Conservation (phyloP, 1,140 invertebrate genomes). For the Halesus radiatus region DNA sequence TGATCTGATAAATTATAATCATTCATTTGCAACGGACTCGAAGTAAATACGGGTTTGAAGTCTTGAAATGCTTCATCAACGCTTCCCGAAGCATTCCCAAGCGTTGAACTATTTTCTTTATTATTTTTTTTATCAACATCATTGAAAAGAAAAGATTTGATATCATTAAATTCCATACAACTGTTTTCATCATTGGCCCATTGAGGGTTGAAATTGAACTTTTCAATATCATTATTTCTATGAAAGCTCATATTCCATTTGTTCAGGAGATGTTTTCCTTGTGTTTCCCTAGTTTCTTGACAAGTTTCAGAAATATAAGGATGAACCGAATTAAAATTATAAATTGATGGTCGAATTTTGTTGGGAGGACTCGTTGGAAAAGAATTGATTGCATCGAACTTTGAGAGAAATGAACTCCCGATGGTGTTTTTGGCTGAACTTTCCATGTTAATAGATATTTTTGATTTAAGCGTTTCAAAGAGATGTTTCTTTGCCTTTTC, state of each 20-base stretch:
- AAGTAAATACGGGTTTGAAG: conserved; percentile 11
- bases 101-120: not conserved
- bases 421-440: not conserved
- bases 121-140: not conserved
- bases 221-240: not conserved
- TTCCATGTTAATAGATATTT: not conserved
- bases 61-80: not conserved
- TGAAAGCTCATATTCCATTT: not conserved
- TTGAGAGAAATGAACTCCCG: not conserved
- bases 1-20: not conserved
- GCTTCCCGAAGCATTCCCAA: not conserved
- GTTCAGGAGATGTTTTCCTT: not conserved
- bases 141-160: not conserved
- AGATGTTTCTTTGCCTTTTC: not conserved
- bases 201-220: not conserved
- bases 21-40: not conserved
- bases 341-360: not conserved
- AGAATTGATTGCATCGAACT: conserved; percentile 15
- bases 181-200: not conserved
- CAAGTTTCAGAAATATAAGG: not conserved
- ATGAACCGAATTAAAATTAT: too few relatives aligned
- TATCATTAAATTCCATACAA: not conserved
- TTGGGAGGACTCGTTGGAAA: not conserved
- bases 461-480: not conserved
- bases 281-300: not conserved